phyloP scores from a whole-genome alignment of 2,797 vertebrate genomes.

The Periparus ater region DNA sequence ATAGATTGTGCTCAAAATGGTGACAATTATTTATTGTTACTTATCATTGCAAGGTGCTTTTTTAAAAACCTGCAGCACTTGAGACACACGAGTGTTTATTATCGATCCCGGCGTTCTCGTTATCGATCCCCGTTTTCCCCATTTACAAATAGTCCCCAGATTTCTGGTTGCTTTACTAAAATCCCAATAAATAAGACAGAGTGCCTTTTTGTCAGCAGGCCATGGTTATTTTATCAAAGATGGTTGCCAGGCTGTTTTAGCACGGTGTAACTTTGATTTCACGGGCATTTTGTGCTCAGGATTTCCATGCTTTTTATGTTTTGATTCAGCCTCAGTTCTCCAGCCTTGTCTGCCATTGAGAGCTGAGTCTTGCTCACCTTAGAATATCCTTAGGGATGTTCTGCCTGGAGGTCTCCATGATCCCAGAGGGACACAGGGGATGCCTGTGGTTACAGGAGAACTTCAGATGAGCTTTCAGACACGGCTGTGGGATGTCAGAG shows the following conservation, averaged over 20 bases:
- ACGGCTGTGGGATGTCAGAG: neutral
- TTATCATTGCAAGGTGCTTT: neutral
- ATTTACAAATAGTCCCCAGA: neutral
- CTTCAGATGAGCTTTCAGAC: neutral
- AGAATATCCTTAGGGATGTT: neutral
- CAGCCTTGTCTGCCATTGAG: neutral
- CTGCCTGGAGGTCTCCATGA: accelerated
- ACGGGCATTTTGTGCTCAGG: neutral
- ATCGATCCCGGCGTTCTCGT: neutral
- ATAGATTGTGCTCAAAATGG: neutral
- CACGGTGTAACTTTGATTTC: neutral
- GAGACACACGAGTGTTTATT: neutral
- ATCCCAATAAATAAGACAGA: neutral
- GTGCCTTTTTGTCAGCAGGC: neutral
- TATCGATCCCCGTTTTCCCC: neutral
- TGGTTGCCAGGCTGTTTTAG: neutral
- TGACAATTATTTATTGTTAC: neutral
- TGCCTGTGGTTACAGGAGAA: neutral
- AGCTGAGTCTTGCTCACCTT: neutral
- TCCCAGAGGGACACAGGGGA: neutral
- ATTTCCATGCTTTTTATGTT: neutral
- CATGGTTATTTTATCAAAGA: neutral
- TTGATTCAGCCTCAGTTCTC: neutral
- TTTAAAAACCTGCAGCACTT: neutral
- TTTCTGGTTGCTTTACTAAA: neutral